Percentiles rank a stretch among this genome's conserved stretches.
phyloP scores from a whole-genome alignment of 2,888 invertebrate species.

The Saturnia japonica region DNA sequence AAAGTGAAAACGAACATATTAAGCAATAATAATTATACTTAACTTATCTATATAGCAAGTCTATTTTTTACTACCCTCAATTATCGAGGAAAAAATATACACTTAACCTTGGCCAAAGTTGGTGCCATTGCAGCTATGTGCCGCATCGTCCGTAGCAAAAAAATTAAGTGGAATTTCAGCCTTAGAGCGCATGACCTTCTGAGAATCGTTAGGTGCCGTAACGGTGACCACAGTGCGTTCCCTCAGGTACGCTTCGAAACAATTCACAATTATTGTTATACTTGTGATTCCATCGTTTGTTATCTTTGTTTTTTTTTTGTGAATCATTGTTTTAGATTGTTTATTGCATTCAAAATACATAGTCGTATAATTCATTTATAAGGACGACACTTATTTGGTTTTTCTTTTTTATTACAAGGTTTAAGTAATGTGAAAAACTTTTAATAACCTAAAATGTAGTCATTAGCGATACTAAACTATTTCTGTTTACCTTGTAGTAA shows the following conservation, averaged over 20 bases:
- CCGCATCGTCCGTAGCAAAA: constrained; percentile 53
- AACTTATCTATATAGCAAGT: neutral
- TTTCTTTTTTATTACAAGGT: neutral
- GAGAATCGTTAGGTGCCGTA: constrained; percentile 52
- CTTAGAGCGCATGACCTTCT: constrained; percentile 76
- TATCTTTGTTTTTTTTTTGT: neutral
- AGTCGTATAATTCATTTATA: neutral
- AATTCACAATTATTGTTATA: constrained; percentile 6
- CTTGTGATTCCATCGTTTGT: neutral
- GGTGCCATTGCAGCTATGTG: constrained; percentile 38
- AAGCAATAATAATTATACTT: neutral
- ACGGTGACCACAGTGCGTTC: constrained; percentile 2
- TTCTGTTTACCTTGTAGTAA: neutral
- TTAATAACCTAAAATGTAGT: neutral
- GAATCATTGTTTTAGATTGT: neutral
- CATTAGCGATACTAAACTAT: neutral
- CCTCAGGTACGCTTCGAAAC: constrained; percentile 8
- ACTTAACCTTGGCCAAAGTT: constrained; percentile 39
- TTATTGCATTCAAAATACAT: too few relatives aligned
- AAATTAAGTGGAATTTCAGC: constrained; percentile 70
- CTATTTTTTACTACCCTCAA: constrained; percentile 20
- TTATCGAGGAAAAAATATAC: constrained; percentile 29
- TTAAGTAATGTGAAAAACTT: neutral
- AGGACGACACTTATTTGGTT: neutral
- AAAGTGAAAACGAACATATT: neutral